phyloP scores from a whole-genome alignment of 2,113 vertebrate genomes.

The Halichoerus grypus region DNA sequence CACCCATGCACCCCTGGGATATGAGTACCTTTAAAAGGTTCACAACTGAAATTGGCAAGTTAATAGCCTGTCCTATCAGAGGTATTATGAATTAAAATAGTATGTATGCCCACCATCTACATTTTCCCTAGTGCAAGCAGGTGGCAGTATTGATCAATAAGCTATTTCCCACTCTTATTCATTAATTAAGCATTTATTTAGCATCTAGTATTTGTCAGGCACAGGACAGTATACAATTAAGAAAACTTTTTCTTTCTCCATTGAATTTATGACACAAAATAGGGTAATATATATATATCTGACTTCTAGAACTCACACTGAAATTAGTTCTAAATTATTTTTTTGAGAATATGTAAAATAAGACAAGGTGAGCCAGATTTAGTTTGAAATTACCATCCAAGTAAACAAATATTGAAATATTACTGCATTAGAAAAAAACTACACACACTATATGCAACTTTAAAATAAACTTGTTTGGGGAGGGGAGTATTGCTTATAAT shows the following conservation, averaged over 20 bases:
- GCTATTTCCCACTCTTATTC: neutral
- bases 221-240: neutral
- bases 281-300: neutral
- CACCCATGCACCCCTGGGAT: constrained; percentile 62
- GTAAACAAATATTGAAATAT: constrained; percentile 46
- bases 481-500: neutral
- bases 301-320: neutral
- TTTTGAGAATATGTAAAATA: constrained; percentile 7
- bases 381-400: constrained; percentile 26
- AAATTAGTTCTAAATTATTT: neutral
- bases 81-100: constrained; percentile 75
- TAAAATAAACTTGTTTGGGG: constrained; percentile 6
- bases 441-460: constrained; percentile 19
- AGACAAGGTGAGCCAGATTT: constrained; percentile 13
- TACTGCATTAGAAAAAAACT: constrained; percentile 18
- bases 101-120: neutral
- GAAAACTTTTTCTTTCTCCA: neutral
- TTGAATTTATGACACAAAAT: neutral
- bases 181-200: neutral
- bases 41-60: constrained; percentile 53
- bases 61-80: constrained; percentile 74
- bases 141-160: neutral
- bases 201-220: neutral
- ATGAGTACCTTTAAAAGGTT: constrained; percentile 85
- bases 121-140: constrained; percentile 56